Evolutionary conservation across 2,113 vertebrate species (phyloP), one percentile per base, ranked within the genome.

Genomic region (Lophochroa leadbeateri): DNA sequence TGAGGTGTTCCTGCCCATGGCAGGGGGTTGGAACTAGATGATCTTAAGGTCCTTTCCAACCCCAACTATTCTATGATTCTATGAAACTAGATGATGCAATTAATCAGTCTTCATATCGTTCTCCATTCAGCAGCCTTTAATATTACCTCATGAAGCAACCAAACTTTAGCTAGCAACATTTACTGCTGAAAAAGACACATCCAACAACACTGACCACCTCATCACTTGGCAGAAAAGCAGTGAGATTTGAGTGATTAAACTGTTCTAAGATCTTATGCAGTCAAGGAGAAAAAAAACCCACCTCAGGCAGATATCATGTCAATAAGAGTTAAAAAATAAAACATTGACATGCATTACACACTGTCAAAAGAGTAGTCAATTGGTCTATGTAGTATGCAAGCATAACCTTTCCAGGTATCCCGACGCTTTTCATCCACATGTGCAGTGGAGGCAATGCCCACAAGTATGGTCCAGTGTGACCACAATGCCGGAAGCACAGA

Each of bases 221-320:
- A n/a, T 13, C 35, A n/a, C 0, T 0, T 2, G 28, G 61, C 39
- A 65, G 9, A 52, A 67, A 46, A 44, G 28, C 58, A 50, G 43
- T 5, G 13, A 18, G 37, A 50, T 44, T 55, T 49, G 7, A 69
- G 46, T 27, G 43, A 39, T 14, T 46, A 17, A 74, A 33, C 25
- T n/a, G 21, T 29, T 67, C 57, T 77, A 67, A 61, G 71, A 77
- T 11, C 44, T 77, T 43, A 29, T 21, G 25, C 0, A 0, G n/a
- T 50, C 60, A 61, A 33, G 21, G 20, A 78, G 44, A 18, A 87
- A 29, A 55, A 43, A 35, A 11, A 7, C 14, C 14, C 15, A 69
- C 9, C 20, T 47, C 39, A 41, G 41, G 50, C 18, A 57, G 27
- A 50, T 39, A 64, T 41, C 31, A 52, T n/a, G 35, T 41, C 33